phyloP scores from a whole-genome alignment of 1,140 invertebrate species.

The Bacillus rossius region DNA sequence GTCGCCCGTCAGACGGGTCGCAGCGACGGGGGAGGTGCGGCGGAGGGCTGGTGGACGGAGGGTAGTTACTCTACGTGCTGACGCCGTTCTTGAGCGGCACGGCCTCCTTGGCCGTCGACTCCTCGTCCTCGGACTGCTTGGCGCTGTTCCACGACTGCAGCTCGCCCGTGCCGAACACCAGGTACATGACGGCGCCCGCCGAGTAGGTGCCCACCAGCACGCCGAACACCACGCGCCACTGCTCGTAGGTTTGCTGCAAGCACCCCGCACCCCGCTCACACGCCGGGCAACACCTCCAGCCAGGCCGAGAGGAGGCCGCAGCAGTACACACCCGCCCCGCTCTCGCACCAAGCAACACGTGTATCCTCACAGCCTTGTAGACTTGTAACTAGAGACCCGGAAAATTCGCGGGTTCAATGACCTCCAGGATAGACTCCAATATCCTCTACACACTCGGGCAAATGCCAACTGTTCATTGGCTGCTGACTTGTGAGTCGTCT shows the following conservation, averaged over 20 bases:
- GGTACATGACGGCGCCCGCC: slow-evolving; percentile 60
- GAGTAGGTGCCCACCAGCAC: slow-evolving; percentile 68
- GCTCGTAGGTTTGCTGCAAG: slow-evolving; percentile 62
- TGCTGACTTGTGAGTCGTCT: too few relatives aligned
- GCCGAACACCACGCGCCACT: slow-evolving; percentile 84
- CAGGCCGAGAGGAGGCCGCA: not conserved
- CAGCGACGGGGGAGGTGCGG: too few relatives aligned
- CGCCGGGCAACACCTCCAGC: too few relatives aligned
- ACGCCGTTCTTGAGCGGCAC: not conserved
- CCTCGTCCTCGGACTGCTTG: not conserved
- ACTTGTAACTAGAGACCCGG: too few relatives aligned
- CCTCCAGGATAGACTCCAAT: too few relatives aligned
- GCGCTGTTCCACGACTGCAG: slow-evolving; percentile 53
- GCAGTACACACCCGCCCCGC: not conserved
- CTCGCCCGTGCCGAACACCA: slow-evolving; percentile 62
- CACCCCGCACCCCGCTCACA: not conserved
- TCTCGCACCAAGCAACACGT: not conserved
- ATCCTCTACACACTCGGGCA: too few relatives aligned
- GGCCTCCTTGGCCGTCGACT: not conserved
- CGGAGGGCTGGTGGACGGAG: too few relatives aligned
- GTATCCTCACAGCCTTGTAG: not conserved
- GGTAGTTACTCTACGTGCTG: too few relatives aligned
- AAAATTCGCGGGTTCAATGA: too few relatives aligned
- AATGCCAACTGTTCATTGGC: too few relatives aligned
- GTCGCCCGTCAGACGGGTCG: too few relatives aligned